phyloP scores from a whole-genome alignment of 2,888 invertebrate genomes.

The Micropterix aruncella region DNA sequence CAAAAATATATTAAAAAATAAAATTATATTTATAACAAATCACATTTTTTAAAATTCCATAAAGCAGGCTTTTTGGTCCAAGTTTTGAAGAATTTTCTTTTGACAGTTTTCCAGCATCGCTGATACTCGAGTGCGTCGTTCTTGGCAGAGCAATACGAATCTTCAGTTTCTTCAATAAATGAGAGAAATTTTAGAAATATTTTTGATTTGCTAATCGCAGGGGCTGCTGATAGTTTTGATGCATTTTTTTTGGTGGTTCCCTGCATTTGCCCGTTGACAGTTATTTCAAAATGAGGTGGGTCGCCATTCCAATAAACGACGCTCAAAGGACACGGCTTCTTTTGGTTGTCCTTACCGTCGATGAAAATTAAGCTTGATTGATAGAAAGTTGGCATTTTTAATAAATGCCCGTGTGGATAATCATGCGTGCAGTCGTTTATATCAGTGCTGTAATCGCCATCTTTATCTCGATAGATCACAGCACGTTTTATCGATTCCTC shows the following conservation, averaged over 20 bases:
- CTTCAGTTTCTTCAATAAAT: constrained; percentile 7
- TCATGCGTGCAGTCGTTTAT: neutral
- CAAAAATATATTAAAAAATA: too few relatives aligned
- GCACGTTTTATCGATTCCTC: constrained; percentile 41
- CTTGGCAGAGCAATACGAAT: neutral
- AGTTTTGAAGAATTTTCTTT: constrained; percentile 30
- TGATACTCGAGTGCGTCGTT: neutral
- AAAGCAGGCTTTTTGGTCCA: constrained; percentile 44
- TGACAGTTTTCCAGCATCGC: constrained; percentile 27
- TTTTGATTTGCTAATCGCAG: constrained; percentile 28
- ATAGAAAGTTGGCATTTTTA: constrained; percentile 16
- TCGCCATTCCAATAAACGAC: constrained; percentile 42
- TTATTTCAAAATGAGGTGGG: constrained; percentile 54
- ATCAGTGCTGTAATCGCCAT: neutral
- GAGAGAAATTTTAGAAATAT: constrained; percentile 17
- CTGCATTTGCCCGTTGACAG: constrained; percentile 63
- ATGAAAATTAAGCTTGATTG: constrained; percentile 25
- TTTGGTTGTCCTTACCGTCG: constrained; percentile 21
- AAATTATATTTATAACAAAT: neutral
- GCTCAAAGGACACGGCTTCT: constrained; percentile 42
- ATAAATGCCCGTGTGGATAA: constrained; percentile 6
- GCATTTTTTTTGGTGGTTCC: constrained; percentile 59
- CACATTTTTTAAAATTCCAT: constrained; percentile 21
- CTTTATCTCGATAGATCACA: constrained; percentile 23
- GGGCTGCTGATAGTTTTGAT: constrained; percentile 20